These are phyloP conservation scores for Hydractinia symbiolongicarpus DNA, from an alignment of 30 jellyfish, hydroid and myxozoan genomes.

Conservation along the genomic window DNA sequence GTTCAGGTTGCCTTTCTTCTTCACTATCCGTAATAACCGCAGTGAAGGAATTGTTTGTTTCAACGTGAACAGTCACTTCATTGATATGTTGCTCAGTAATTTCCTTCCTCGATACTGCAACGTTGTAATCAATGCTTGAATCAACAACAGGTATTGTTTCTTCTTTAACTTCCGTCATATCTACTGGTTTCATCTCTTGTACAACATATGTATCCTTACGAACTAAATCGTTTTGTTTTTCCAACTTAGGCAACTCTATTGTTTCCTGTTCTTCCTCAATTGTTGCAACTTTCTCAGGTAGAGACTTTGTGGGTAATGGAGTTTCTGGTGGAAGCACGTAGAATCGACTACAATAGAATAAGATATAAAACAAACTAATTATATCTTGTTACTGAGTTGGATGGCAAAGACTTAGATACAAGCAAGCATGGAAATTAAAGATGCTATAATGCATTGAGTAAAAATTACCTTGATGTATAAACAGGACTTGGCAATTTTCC, in stretches of 20 bases:
- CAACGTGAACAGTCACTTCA: not conserved
- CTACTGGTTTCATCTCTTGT: not conserved
- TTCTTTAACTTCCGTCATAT: not conserved
- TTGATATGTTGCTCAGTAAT: not conserved
- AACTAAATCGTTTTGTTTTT: too few species aligned
- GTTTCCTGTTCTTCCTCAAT: constrained; percentile 4
- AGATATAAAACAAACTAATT: not conserved
- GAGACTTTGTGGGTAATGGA: constrained; percentile 4
- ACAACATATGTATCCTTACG: not conserved
- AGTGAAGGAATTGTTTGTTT: not conserved
- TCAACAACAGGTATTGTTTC: not conserved
- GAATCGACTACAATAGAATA: constrained; percentile 10
- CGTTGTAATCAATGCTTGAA: not conserved
- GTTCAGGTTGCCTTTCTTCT: not conserved
- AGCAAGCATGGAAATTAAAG: too few species aligned
- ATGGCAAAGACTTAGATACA: too few species aligned
- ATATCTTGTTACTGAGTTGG: too few species aligned
- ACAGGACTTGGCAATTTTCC: constrained; percentile 42
- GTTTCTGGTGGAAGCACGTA: constrained; percentile 27
- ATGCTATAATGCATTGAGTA: not conserved
- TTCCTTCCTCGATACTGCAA: not conserved
- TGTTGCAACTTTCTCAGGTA: not conserved
- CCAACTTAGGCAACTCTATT: not conserved
- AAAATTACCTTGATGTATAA: constrained; percentile 33
- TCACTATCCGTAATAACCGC: not conserved